Evolutionary conservation across 2,888 invertebrate species (phyloP), one percentile per base, ranked within the genome.

Genomic region (Balanococcus diminutus): DNA sequence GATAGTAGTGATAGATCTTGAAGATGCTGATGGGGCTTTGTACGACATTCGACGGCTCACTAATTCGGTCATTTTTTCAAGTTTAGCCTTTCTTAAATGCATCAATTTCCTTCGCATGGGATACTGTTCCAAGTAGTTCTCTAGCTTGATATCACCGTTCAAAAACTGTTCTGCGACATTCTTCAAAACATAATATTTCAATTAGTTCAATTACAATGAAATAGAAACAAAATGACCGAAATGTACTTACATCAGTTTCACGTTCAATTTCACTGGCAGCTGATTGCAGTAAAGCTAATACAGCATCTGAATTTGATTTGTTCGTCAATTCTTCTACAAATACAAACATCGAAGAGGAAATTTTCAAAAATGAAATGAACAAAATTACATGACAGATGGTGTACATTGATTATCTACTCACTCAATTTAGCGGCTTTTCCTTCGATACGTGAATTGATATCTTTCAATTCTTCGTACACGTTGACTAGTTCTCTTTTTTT

Each of bases 201-300:
- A 79, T 83, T 61, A 61, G 3, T 32, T 0, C 25, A 5, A 61
- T 61, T 61, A 2, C n/a, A 32, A 22, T 6, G 36, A 39, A 51
- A 22, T 14, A 51, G 19, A 51, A 51, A 6, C 36, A n/a, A n/a
- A n/a, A 36, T n/a, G 46, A 46, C 16, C n/a, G 46, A 28, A 46
- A 86, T 28, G 28, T n/a, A n/a, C 87, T 87, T 89, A 93, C 93
- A 90, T 99, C 99, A 0, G 98, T 96, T 89, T 96, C 94, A 89
- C 98, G 98, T 90, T 99, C 99, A 86, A 95, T 94, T 91, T 98
- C 95, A 42, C 97, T 96, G 32, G 97, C 95, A 14, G 97, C 95
- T 11, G 98, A 94, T 91, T 98, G 96, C 16, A 99, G 91, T 81
- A 98, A 90, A 0, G 97, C 98, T 87, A 96, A 91, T 0, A 96